Base-by-base conservation (phyloP, 2,797 vertebrate species). In the Macrochelys suwanniensis region DNA sequence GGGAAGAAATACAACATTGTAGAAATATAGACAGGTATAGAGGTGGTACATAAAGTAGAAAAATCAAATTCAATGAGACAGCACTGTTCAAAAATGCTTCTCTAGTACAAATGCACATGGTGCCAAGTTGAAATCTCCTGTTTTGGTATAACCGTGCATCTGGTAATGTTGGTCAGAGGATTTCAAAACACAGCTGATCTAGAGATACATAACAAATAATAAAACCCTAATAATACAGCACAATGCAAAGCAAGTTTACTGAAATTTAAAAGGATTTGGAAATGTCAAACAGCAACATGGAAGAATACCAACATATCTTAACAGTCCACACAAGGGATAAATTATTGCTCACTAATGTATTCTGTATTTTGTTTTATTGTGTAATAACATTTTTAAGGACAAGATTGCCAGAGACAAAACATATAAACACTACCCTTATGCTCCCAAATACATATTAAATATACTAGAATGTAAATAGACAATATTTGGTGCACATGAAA, bases 251-350 rank as follows among this genome's bases (percentile, higher is more conserved):
- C 57, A 79, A 90, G 92, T 92, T 65, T 54, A 88, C 47, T 50
- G 45, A 87, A 88, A 91, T 84, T 31, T 11, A 88, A 82, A 91
- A 68, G 8, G 1, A 45, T 23, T 74, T 31, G 53, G 50, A 94
- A 93, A 86, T 26, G 87, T 61, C 37, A 57, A 94, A 80, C 2
- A 33, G n/a, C 37, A 76, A 7, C 1, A 59, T 9, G 7, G 71
- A 91, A 92, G 37, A 90, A 96, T 91, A 79, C 85, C 54, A 83
- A 45, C 59, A 88, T 57, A 74, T 47, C 47, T 51, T 82, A 79
- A 51, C 57, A 76, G 26, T 33, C 85, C 78, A 50, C 71, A 11
- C 25, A 28, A 6, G 9, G 80, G 33, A 85, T 71, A 78, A 31
- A 21, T 3, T n/a, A 16, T 5, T 4, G 1, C 45, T 51, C 84